Evolutionary conservation across 1,140 invertebrate genomes (phyloP), one percentile per base, ranked within the genome.

Genomic region (Drosophila equinoxialis): DNA sequence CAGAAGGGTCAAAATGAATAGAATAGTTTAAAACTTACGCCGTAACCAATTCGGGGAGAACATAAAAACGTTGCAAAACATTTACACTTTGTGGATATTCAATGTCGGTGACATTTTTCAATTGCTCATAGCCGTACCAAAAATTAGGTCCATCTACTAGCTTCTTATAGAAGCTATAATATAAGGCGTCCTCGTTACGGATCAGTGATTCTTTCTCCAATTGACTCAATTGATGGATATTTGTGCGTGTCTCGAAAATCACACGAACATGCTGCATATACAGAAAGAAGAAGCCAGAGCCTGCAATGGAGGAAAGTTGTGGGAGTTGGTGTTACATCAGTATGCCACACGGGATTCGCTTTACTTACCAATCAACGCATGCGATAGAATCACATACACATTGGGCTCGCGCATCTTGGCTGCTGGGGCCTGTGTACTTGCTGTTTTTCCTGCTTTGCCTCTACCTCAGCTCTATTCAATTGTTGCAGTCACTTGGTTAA

Each of bases 121-220:
- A 60, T 60, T 89, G 73, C 55, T 89, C 74, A n/a, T 89, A 89
- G 60, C 91, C 91, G 37, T 77, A 68, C 79, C 78, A 85, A 57
- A 92, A 92, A 55, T 83, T 72, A 0, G 79, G 74, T 0, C 85
- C 86, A 1, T 91, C 87, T 23, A 76, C 77, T n/a, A 92, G 64
- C 23, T 82, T 90, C 63, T 92, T 92, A 76, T 92, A 92, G 77
- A 92, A 92, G 33, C 86, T 90, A 63, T 89, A 91, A 57, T 92
- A 91, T 0, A 92, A 70, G 23, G 91, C 91, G 71, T 92, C 90
- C 63, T 92, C 90, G 30, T 79, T 77, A 1, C 82, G 73, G n/a
- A 92, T 57, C 51, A 90, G 57, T 1, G 85, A 76, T 65, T 92
- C 91, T 8, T 90, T 72, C 55, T 91, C 91, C 66, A 92, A 55